Conservation (phyloP, 2,113 vertebrate species). For the Brevimyrus niger region DNA sequence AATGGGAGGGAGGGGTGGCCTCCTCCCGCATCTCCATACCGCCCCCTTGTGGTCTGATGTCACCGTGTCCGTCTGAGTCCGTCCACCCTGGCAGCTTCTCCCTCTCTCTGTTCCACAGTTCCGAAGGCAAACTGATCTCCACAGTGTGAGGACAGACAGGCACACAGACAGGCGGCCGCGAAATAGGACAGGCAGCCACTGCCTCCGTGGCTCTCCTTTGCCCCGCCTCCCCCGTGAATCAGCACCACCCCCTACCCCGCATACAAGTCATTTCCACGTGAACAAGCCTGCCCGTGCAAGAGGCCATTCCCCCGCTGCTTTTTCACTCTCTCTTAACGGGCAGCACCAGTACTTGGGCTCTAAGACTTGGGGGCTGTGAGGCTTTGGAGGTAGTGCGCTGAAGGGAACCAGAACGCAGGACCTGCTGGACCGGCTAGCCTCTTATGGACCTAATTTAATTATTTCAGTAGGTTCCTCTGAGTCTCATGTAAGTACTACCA, state of each 20-base stretch:
- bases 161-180: constrained; percentile 40
- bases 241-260: not conserved
- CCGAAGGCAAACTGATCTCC: constrained; percentile 94
- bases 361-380: not conserved
- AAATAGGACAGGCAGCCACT: constrained; percentile 25
- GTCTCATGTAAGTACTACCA: constrained; percentile 30
- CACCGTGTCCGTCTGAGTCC: constrained; percentile 22
- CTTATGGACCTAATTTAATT: constrained; percentile 31
- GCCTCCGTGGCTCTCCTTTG: constrained; percentile 7
- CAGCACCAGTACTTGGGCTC: not conserved
- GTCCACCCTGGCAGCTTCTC: constrained; percentile 60
- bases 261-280: not conserved
- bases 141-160: constrained; percentile 83
- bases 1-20: not conserved
- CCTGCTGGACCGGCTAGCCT: constrained; percentile 19
- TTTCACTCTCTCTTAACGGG: constrained; percentile 2
- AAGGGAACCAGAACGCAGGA: constrained; percentile 23
- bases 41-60: not conserved
- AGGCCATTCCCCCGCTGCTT: constrained; percentile 17
- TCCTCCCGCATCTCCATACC: not conserved
- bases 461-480: constrained; percentile 37
- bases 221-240: not conserved
- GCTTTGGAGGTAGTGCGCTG: constrained; percentile 11
- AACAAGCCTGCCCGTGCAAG: not conserved
- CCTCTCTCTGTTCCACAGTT: constrained; percentile 80